Evolutionary conservation across 2,113 vertebrate species (phyloP).

Genomic region (Peucedramus taeniatus): DNA sequence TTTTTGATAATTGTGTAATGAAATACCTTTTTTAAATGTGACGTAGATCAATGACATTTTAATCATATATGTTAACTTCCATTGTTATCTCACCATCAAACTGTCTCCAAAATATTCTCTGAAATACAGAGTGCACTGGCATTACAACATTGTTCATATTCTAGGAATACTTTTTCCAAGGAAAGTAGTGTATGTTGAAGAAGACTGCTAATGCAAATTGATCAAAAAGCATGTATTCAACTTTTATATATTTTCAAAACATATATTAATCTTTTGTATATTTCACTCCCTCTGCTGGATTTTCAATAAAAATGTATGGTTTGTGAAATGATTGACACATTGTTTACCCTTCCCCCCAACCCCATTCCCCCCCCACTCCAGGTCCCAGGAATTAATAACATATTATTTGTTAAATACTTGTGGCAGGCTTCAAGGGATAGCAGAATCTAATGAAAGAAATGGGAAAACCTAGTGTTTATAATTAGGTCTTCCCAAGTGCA

Average conservation of each 20-base stretch:
- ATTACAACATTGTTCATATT: not conserved
- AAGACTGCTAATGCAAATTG: not conserved
- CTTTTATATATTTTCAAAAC: not conserved
- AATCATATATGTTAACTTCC: not conserved
- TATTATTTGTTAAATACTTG: not conserved
- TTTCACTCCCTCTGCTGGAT: no score
- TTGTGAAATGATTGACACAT: not conserved
- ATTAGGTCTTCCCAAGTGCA: not conserved
- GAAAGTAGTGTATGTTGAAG: not conserved
- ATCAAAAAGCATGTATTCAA: not conserved
- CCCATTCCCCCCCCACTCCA: fast-evolving
- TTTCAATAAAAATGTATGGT: not conserved
- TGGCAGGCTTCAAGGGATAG: not conserved
- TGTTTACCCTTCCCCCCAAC: not conserved
- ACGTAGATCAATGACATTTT: not conserved
- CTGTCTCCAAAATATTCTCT: not conserved
- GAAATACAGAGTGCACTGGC: not conserved
- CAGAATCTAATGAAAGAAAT: not conserved
- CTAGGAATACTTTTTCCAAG: not conserved
- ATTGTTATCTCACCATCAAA: not conserved
- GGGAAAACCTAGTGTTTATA: not conserved
- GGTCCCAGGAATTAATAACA: not conserved
- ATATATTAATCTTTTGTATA: no score
- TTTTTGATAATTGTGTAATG: not conserved
- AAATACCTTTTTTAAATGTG: not conserved